Conservation (phyloP, 2,113 vertebrate species). For the Myiozetetes cayanensis region DNA sequence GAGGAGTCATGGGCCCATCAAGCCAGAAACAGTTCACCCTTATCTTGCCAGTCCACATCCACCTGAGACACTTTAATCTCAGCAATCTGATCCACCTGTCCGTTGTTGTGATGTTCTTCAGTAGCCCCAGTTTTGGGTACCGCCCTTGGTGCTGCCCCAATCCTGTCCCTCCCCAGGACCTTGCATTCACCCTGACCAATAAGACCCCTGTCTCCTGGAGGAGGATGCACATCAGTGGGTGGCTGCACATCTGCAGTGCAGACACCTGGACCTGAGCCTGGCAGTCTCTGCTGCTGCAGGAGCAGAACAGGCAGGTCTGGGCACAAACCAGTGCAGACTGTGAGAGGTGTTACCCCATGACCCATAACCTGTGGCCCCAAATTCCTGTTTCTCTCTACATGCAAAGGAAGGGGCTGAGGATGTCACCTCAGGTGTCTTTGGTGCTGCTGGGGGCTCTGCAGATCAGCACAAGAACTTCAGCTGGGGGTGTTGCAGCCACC, state of each 20-base stretch:
- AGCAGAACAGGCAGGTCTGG: not conserved
- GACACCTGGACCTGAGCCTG: not conserved
- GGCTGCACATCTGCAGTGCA: not conserved
- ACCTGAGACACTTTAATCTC: too few species aligned
- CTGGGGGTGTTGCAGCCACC: not conserved
- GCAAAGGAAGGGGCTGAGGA: not conserved
- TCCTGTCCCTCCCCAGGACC: not conserved
- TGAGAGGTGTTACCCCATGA: fast-evolving
- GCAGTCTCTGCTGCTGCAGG: not conserved
- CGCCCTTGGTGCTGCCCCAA: not conserved
- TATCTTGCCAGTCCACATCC: too few species aligned
- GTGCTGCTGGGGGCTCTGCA: not conserved
- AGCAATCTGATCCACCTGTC: too few species aligned
- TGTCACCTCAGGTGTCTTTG: not conserved
- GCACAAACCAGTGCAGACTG: not conserved
- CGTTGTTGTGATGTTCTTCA: too few species aligned
- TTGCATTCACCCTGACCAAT: not conserved
- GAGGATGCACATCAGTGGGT: not conserved
- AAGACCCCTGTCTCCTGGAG: not conserved
- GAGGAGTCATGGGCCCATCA: too few species aligned
- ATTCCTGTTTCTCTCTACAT: not conserved
- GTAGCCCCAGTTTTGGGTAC: too few species aligned
- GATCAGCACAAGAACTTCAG: not conserved
- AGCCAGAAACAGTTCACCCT: too few species aligned
- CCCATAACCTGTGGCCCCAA: not conserved